Percentiles rank a stretch among this genome's conserved stretches.
Evolutionary conservation across 2,797 vertebrate genomes (phyloP).

Genomic region (Diplodus puntazzo): DNA sequence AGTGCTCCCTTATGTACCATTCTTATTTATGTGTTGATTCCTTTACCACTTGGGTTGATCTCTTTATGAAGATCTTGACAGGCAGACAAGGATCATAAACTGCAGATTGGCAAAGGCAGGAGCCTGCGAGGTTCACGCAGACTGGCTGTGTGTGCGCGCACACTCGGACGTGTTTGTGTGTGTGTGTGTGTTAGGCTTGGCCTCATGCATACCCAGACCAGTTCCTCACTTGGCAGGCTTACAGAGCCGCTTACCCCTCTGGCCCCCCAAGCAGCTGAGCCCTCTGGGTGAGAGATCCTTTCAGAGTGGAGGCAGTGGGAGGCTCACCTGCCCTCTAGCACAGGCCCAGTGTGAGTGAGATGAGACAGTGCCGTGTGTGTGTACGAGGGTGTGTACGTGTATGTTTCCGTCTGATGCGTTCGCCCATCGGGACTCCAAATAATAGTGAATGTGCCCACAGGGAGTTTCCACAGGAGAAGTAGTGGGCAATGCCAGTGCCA

Average conservation of each 20-base stretch:
- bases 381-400: conserved; percentile 26
- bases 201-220: conserved; percentile 66
- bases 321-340: conserved; percentile 82
- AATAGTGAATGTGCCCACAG: conserved; percentile 80
- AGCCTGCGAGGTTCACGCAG: conserved; percentile 48
- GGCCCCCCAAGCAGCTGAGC: conserved; percentile 83
- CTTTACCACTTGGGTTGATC: conserved; percentile 66
- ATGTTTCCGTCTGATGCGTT: conserved; percentile 76
- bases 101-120: conserved; percentile 59
- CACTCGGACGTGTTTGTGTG: background rate
- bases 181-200: conserved; percentile 44
- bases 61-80: conserved; percentile 75
- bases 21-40: conserved; percentile 52
- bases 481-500: conserved; percentile 81
- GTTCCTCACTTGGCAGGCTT: conserved; percentile 77
- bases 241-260: conserved; percentile 81
- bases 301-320: conserved; percentile 76
- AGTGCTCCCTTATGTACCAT: conserved; percentile 29
- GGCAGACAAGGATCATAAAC: conserved; percentile 78
- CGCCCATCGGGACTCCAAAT: conserved; percentile 75
- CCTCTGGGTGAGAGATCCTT: conserved; percentile 80
- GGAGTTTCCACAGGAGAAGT: conserved; percentile 78
- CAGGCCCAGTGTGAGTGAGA: conserved; percentile 75
- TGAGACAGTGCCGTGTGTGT: conserved; percentile 57
- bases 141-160: conserved; percentile 30